Evolutionary conservation across 2,797 vertebrate genomes (phyloP).

Genomic region (Eutrigla gurnardus): DNA sequence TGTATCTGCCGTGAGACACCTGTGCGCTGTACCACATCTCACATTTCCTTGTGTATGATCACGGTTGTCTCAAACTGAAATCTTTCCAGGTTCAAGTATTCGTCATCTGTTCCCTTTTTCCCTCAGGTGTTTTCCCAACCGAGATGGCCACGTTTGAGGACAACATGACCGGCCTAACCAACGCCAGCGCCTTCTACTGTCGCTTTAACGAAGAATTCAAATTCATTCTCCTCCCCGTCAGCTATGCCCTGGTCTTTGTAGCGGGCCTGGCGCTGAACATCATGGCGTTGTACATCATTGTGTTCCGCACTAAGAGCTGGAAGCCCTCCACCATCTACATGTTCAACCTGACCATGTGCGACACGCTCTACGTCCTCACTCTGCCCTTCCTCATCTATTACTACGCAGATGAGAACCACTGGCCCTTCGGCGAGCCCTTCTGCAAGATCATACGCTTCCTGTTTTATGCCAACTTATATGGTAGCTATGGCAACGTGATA

Average conservation of each 20-base stretch:
- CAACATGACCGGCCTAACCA: conserved; percentile 37
- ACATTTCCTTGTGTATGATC: neutral
- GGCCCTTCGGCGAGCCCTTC: conserved; percentile 91
- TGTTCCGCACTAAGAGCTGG: conserved; percentile 93
- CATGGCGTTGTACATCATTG: conserved; percentile 88
- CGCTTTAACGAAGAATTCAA: conserved; percentile 92
- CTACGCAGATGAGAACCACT: conserved; percentile 91
- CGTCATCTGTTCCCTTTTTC: neutral
- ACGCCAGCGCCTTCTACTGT: conserved; percentile 77
- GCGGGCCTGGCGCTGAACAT: conserved; percentile 90
- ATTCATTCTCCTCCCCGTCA: conserved; percentile 91
- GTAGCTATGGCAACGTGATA: conserved; percentile 52
- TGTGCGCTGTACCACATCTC: too few relatives aligned
- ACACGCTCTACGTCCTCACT: conserved; percentile 92
- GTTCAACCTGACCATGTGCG: conserved; percentile 94
- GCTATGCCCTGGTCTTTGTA: conserved; percentile 90
- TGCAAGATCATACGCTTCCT: conserved; percentile 97
- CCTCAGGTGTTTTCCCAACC: conserved; percentile 52
- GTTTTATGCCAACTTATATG: conserved; percentile 96
- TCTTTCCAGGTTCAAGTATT: neutral
- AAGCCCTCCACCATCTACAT: conserved; percentile 95
- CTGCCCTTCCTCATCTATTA: conserved; percentile 95
- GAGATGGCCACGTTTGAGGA: conserved; percentile 56
- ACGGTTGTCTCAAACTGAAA: neutral
- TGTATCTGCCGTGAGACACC: too few relatives aligned